phyloP scores from a whole-genome alignment of 2,888 invertebrate genomes.

The Caenorhabditis sp. region DNA sequence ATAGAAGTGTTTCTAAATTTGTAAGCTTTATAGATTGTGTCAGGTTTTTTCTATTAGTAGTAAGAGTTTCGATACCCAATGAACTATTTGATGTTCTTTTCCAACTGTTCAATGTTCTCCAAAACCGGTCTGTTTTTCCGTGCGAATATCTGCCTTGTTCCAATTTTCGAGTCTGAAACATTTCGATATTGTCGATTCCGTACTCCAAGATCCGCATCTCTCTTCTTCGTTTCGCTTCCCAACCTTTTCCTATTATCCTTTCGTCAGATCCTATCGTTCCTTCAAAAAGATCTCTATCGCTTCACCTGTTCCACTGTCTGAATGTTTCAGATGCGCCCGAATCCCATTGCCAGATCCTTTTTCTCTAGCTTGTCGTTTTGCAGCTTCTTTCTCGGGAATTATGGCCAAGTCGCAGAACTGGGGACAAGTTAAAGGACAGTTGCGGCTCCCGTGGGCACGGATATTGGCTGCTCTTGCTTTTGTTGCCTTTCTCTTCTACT shows the following conservation, averaged over 20 bases:
- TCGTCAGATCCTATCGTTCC: neutral
- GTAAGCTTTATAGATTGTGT: slow-evolving; percentile 1
- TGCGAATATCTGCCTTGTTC: neutral
- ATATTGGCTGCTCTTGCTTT: slow-evolving; percentile 8
- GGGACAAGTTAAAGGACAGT: slow-evolving; percentile 18
- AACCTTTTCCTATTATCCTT: neutral
- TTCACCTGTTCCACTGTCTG: slow-evolving; percentile 26
- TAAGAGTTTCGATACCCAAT: neutral
- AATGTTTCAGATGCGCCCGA: neutral
- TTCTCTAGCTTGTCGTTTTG: neutral
- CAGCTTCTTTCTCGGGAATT: neutral
- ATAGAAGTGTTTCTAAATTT: neutral
- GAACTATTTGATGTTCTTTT: neutral
- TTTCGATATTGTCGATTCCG: neutral
- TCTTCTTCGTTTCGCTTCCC: neutral
- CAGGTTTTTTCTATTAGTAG: neutral
- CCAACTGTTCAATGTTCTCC: neutral
- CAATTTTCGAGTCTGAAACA: neutral
- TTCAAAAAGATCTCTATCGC: slow-evolving; percentile 12
- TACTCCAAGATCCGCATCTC: neutral
- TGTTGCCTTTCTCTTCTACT: neutral
- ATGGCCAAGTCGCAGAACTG: slow-evolving; percentile 19
- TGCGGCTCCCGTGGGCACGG: slow-evolving; percentile 27
- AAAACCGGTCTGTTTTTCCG: neutral
- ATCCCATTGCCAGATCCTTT: neutral